These are phyloP conservation scores for Masticophis lateralis DNA, from an alignment of 2,797 vertebrate species.

Conservation along the genomic window DNA sequence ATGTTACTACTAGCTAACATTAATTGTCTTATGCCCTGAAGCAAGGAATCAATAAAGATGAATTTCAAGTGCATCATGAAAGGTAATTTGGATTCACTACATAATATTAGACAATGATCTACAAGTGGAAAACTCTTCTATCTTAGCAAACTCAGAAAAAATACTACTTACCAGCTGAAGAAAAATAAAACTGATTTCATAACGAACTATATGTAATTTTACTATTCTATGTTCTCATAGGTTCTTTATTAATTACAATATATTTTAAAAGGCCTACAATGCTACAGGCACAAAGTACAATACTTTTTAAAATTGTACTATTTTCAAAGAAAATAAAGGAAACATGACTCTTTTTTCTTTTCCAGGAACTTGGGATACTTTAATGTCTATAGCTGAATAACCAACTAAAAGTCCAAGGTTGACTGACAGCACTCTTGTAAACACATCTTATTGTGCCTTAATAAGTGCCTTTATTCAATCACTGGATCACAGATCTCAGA, in stretches of 20 bases:
- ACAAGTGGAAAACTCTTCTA: neutral
- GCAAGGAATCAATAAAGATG: neutral
- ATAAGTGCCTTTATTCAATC: neutral
- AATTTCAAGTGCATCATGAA: slow-evolving; percentile 21
- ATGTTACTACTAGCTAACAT: neutral
- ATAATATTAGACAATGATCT: neutral
- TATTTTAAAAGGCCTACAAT: neutral
- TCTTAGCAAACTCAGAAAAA: neutral
- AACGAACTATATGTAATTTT: neutral
- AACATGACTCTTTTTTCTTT: neutral
- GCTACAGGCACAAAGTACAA: neutral
- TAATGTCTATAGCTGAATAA: neutral
- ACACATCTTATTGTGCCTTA: neutral
- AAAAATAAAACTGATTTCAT: neutral
- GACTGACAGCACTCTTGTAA: neutral
- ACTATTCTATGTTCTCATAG: neutral
- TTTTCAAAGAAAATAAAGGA: neutral
- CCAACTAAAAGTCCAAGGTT: neutral
- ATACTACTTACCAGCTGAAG: neutral
- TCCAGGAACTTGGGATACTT: neutral
- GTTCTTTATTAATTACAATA: neutral
- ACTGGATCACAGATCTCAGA: neutral
- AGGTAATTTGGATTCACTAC: neutral
- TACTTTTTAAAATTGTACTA: neutral
- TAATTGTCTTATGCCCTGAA: neutral